A percentile compares a stretch with the other conserved stretches of the same genome.
phyloP scores from a whole-genome alignment of 2,113 vertebrate genomes.

The Protobothrops mucrosquamatus region DNA sequence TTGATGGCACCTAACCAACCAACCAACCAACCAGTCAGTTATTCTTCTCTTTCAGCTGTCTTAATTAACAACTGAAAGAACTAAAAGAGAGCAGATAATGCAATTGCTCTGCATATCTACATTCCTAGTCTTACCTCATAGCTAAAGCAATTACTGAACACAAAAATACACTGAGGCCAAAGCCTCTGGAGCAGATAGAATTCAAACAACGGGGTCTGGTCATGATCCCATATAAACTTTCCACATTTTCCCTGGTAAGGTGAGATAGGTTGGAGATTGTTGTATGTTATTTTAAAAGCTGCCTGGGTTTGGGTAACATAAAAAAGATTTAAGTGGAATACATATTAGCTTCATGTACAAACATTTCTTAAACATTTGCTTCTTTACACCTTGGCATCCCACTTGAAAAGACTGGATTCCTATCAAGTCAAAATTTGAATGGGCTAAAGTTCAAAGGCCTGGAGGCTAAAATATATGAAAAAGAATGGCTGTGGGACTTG shows the following conservation, averaged over 20 bases:
- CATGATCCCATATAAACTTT: neutral
- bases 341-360: neutral
- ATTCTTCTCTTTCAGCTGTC: neutral
- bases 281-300: neutral
- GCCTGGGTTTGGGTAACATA: neutral
- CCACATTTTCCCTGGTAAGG: neutral
- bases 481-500: no score
- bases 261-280: neutral
- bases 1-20: neutral
- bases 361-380: neutral
- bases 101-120: neutral
- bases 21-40: neutral
- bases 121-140: neutral
- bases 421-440: neutral
- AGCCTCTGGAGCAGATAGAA: neutral
- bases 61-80: neutral
- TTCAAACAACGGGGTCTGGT: neutral
- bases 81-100: neutral
- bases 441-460: no score
- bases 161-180: neutral
- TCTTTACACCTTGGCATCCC: neutral
- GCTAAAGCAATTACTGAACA: neutral
- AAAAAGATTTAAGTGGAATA: neutral
- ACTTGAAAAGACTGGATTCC: neutral
- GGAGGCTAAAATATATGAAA: no score